phyloP scores from a whole-genome alignment of 2,797 vertebrate species.

The Peromyscus nudipes region DNA sequence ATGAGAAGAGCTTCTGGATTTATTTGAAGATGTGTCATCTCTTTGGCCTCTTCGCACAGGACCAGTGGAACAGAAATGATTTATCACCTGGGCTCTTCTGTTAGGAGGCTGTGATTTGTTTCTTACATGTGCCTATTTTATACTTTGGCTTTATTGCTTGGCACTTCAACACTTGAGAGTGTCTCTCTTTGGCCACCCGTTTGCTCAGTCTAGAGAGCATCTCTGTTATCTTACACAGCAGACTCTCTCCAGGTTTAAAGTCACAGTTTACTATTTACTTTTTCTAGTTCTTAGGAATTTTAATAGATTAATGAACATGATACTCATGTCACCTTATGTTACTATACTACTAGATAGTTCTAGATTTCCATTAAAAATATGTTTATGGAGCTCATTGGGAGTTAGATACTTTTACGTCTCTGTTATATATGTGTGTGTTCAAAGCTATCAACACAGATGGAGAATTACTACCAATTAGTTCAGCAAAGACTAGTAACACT shows the following conservation, averaged over 20 bases:
- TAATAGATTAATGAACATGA: conserved; percentile 80
- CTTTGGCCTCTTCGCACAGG: conserved; percentile 68
- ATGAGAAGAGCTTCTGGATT: conserved; percentile 70
- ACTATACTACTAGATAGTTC: conserved; percentile 67
- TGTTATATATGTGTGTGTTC: conserved; percentile 39
- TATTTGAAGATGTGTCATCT: conserved; percentile 72
- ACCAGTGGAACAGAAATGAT: conserved; percentile 68
- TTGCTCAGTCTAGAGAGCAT: conserved; percentile 29
- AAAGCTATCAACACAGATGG: conserved; percentile 61
- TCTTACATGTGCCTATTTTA: conserved; percentile 49
- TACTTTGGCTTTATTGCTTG: conserved; percentile 62
- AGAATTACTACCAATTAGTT: conserved; percentile 62
- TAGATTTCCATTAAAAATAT: conserved; percentile 65
- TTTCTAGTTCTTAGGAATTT: conserved; percentile 76
- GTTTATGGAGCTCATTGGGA: conserved; percentile 42
- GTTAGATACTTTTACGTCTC: conserved; percentile 12
- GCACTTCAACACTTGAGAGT: conserved; percentile 66
- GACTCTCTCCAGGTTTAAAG: conserved; percentile 72
- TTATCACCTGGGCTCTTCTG: conserved; percentile 61
- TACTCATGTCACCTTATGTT: conserved; percentile 71
- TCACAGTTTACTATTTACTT: conserved; percentile 73
- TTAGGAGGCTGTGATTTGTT: conserved; percentile 72
- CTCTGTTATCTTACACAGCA: conserved; percentile 27
- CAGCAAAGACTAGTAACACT: conserved; percentile 46
- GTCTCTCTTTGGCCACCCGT: conserved; percentile 3